These are phyloP conservation scores for Amblyjoppa fuscipennis DNA, from an alignment of 2,888 invertebrate species.

Conservation along the genomic window DNA sequence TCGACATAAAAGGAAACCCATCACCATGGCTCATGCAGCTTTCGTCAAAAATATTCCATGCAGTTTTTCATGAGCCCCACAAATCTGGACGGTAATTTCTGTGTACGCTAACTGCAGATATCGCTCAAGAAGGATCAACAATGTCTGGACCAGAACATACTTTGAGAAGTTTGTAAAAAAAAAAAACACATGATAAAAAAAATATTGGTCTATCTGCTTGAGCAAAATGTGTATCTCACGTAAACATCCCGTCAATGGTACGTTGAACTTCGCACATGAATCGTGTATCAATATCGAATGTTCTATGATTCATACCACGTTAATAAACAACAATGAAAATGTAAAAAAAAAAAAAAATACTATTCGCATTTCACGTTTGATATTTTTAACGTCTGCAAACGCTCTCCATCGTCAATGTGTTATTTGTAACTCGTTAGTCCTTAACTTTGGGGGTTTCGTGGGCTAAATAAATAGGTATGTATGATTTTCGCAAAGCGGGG, in stretches of 20 bases:
- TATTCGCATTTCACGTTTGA: constrained; percentile 33
- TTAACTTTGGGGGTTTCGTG: neutral
- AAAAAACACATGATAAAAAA: neutral
- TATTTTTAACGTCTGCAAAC: constrained; percentile 42
- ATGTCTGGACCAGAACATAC: constrained; percentile 57
- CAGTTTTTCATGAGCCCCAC: constrained; percentile 36
- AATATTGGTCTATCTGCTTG: neutral
- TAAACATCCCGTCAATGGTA: neutral
- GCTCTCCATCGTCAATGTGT: constrained; percentile 29
- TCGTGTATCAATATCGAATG: neutral
- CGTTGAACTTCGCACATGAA: neutral
- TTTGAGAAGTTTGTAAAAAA: constrained; percentile 58
- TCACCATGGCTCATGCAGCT: constrained; percentile 57
- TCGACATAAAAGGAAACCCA: constrained; percentile 32
- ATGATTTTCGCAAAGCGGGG: constrained; percentile 22
- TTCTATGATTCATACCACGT: constrained; percentile 13
- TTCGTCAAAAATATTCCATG: constrained; percentile 41
- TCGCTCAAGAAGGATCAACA: neutral
- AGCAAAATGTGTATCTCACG: neutral
- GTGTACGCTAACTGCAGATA: neutral
- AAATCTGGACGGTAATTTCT: constrained; percentile 34
- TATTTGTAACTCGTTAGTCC: constrained; percentile 12
- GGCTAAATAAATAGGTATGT: constrained; percentile 28
- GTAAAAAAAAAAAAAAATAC: neutral
- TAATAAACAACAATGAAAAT: constrained; percentile 1